These are phyloP conservation scores for Mergus octosetaceus DNA, from an alignment of 2,797 vertebrate genomes.

Conservation along the genomic window DNA sequence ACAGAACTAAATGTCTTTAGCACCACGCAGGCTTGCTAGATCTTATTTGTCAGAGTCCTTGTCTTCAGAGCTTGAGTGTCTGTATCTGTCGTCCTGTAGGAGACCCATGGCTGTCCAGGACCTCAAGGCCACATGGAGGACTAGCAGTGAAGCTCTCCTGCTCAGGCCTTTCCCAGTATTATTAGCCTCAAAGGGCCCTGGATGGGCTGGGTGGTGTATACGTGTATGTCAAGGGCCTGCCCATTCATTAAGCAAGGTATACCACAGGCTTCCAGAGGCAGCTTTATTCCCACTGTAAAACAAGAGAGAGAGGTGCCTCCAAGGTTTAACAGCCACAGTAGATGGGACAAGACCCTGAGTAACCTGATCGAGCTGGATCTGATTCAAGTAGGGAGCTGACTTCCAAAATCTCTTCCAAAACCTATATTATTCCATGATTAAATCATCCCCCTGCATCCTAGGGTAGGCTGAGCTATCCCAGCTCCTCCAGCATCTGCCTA, in stretches of 20 bases:
- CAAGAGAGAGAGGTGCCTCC: not conserved
- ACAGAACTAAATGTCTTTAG: not conserved
- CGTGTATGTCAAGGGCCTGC: not conserved
- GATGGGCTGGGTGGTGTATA: not conserved
- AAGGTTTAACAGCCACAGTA: not conserved
- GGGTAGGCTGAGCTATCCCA: not conserved
- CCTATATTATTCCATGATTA: not conserved
- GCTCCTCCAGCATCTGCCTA: not conserved
- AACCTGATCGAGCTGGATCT: not conserved
- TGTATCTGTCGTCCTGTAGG: not conserved
- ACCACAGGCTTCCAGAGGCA: not conserved
- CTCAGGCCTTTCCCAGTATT: not conserved
- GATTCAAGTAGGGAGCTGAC: not conserved
- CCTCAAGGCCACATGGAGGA: not conserved
- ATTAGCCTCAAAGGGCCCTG: fast-evolving
- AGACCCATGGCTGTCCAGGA: not conserved
- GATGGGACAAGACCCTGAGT: not conserved
- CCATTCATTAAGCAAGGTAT: not conserved
- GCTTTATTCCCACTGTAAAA: not conserved
- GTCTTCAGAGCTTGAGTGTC: not conserved
- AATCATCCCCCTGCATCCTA: not conserved
- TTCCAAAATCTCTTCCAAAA: not conserved
- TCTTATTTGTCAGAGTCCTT: not conserved
- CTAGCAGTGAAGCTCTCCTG: not conserved
- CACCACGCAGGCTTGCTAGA: not conserved